phyloP scores from a whole-genome alignment of 2,888 invertebrate genomes.

The Gari tellinella region DNA sequence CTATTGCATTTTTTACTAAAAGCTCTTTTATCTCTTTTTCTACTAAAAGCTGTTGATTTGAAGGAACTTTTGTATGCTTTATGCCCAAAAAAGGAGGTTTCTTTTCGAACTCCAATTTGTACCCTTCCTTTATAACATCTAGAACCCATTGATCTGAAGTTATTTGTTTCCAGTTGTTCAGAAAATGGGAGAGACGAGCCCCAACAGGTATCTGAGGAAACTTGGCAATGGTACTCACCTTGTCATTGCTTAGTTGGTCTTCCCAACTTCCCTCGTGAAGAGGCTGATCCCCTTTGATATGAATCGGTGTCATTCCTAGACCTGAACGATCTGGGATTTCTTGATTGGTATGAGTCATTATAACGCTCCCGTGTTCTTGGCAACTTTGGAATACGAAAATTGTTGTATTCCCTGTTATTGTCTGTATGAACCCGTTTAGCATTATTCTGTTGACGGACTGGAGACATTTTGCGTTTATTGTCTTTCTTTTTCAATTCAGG shows the following conservation, averaged over 20 bases:
- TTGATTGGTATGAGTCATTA: no score
- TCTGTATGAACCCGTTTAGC: background rate
- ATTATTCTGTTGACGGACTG: no score
- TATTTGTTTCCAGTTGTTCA: conserved; percentile 38
- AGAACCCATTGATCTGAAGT: conserved; percentile 47
- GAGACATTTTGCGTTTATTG: conserved; percentile 16
- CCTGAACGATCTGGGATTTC: background rate
- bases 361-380: background rate
- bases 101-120: conserved; percentile 42
- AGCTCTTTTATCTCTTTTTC: conserved; percentile 9
- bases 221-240: conserved; percentile 30
- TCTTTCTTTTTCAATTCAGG: conserved; percentile 13
- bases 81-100: conserved; percentile 29
- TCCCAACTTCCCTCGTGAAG: background rate
- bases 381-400: conserved; percentile 31
- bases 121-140: conserved; percentile 29
- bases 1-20: conserved; percentile 42
- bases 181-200: conserved; percentile 26
- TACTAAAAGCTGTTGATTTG: background rate
- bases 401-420: conserved; percentile 1
- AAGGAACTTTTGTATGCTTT: conserved; percentile 15
- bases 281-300: background rate
- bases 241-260: conserved; percentile 20
- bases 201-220: conserved; percentile 34
- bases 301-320: background rate